A percentile compares a stretch with the other conserved stretches of the same genome.
These are phyloP conservation scores for Procambarus virginalis DNA, from an alignment of 1,140 invertebrate genomes.

Conservation along the genomic window DNA sequence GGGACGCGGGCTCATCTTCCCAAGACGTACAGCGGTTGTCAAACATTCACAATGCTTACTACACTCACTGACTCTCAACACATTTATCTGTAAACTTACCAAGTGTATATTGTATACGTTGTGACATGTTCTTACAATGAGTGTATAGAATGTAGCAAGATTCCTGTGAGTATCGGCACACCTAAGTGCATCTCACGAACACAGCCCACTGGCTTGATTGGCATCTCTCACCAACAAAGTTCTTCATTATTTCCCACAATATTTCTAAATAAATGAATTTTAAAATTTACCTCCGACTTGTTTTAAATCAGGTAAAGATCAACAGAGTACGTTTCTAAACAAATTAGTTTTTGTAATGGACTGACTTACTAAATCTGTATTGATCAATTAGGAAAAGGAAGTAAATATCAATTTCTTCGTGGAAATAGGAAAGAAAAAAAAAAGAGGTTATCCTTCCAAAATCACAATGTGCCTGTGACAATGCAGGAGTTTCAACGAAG, in stretches of 20 bases:
- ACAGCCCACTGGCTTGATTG: neutral
- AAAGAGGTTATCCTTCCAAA: neutral
- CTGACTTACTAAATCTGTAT: too few species aligned
- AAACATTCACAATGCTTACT: neutral
- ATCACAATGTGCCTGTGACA: neutral
- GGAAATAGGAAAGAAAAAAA: neutral
- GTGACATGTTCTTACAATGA: neutral
- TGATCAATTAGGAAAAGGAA: neutral
- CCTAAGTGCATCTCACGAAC: neutral
- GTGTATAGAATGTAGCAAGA: neutral
- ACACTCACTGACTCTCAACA: neutral
- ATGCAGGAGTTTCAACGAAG: neutral
- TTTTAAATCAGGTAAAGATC: neutral
- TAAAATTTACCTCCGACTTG: neutral
- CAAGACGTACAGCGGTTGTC: neutral
- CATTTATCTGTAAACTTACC: neutral
- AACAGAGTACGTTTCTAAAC: neutral
- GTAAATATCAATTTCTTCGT: neutral
- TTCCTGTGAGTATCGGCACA: neutral
- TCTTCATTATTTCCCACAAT: constrained; percentile 1
- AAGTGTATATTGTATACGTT: neutral
- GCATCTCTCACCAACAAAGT: neutral
- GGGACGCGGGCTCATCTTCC: neutral
- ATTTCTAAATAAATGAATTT: neutral
- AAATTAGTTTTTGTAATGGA: neutral